Evolutionary conservation across 2,113 vertebrate species (phyloP).

Genomic region (Alectura lathami): DNA sequence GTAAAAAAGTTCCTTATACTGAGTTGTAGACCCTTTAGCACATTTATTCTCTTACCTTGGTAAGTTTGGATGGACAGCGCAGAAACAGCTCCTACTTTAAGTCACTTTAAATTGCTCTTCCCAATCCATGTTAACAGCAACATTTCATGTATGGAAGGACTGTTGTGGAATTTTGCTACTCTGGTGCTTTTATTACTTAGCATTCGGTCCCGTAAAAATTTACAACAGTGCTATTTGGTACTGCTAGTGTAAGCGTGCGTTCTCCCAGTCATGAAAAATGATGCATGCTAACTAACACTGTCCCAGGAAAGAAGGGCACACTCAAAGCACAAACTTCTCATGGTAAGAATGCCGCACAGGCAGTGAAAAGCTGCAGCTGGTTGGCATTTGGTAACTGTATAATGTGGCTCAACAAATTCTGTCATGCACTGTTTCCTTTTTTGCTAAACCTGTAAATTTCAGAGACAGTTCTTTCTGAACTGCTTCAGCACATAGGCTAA

Average conservation of each 20-base stretch:
- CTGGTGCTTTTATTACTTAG: neutral
- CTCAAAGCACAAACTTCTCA: neutral
- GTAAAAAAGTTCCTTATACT: neutral
- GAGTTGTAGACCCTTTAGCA: neutral
- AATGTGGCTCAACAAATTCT: neutral
- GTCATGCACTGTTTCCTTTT: neutral
- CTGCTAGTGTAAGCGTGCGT: neutral
- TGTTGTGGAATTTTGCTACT: neutral
- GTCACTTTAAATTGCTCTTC: neutral
- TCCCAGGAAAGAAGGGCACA: neutral
- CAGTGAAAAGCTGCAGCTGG: neutral
- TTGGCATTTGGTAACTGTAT: neutral
- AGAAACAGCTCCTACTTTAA: neutral
- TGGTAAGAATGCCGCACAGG: neutral
- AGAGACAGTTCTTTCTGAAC: neutral
- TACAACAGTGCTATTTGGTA: neutral
- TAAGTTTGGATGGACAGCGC: neutral
- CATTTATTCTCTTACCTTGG: neutral
- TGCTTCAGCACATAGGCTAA: neutral
- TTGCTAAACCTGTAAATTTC: neutral
- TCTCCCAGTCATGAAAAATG: neutral
- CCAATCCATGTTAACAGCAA: neutral
- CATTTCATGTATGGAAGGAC: neutral
- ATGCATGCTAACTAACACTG: neutral
- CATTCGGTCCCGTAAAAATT: neutral